phyloP scores from a whole-genome alignment of 2,797 vertebrate genomes.

The Molothrus ater region DNA sequence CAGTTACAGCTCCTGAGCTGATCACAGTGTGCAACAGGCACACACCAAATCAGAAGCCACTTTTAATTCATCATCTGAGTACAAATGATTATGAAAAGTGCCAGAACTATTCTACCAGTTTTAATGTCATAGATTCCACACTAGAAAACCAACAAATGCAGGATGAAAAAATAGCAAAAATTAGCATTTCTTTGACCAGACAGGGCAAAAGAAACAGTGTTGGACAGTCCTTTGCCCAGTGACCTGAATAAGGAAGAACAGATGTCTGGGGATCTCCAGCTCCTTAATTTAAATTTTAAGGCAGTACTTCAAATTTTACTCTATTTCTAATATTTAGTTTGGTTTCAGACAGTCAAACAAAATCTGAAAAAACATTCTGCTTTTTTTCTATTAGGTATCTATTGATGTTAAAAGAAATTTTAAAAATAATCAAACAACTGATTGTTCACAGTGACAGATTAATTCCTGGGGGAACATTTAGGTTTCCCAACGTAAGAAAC shows the following conservation, averaged over 20 bases:
- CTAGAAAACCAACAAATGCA: not conserved
- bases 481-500: not conserved
- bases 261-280: not conserved
- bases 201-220: not conserved
- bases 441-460: not conserved
- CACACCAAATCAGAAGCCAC: not conserved
- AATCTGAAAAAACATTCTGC: not conserved
- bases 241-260: not conserved
- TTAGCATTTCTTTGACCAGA: not conserved
- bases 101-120: not conserved
- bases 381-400: not conserved
- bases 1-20: not conserved
- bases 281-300: not conserved
- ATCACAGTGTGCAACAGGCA: not conserved
- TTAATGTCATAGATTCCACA: not conserved
- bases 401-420: not conserved
- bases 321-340: not conserved
- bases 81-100: not conserved
- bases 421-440: not conserved
- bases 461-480: not conserved
- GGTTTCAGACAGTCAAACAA: not conserved
- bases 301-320: not conserved
- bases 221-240: not conserved
- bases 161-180: not conserved
- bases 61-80: not conserved